These are phyloP conservation scores for Drosophila truncata DNA, from an alignment of 1,140 invertebrate genomes.

Conservation along the genomic window DNA sequence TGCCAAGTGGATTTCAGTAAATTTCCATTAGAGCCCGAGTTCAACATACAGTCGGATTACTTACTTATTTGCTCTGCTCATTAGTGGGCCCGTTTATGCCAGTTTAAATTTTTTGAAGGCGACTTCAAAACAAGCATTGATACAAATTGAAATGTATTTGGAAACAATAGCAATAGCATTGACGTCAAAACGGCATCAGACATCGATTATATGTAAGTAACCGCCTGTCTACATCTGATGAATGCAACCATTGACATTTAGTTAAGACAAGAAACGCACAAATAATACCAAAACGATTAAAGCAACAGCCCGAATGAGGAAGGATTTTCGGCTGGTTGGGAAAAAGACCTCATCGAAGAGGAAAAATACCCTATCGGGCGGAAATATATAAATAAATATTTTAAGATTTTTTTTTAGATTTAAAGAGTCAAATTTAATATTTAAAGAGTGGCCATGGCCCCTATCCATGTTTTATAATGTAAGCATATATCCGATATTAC, in stretches of 20 bases:
- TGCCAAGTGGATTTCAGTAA: constrained; percentile 72
- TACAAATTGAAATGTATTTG: constrained; percentile 34
- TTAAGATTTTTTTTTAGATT: no score
- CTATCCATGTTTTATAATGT: no score
- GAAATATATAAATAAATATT: background rate
- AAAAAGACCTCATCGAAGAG: background rate
- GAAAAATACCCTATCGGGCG: background rate
- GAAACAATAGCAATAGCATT: constrained; percentile 30
- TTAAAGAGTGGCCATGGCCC: no score
- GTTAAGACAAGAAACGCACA: constrained; percentile 20
- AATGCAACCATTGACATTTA: constrained; percentile 72
- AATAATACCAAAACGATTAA: constrained; percentile 49
- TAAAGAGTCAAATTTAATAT: no score
- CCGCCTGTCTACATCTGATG: constrained; percentile 45
- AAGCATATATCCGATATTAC: background rate
- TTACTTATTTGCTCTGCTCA: constrained; percentile 63
- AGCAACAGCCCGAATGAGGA: constrained; percentile 16
- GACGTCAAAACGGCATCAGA: constrained; percentile 19
- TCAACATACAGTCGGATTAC: constrained; percentile 29
- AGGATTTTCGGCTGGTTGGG: background rate
- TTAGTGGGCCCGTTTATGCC: constrained; percentile 61
- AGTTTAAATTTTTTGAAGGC: constrained; percentile 11
- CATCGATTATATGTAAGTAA: constrained; percentile 3
- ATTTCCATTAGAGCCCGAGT: constrained; percentile 64
- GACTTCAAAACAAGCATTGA: constrained; percentile 20